Percentiles rank a stretch among this genome's conserved stretches.
Conservation (phyloP, 2,888 invertebrate genomes). For the Apamea sordens region DNA sequence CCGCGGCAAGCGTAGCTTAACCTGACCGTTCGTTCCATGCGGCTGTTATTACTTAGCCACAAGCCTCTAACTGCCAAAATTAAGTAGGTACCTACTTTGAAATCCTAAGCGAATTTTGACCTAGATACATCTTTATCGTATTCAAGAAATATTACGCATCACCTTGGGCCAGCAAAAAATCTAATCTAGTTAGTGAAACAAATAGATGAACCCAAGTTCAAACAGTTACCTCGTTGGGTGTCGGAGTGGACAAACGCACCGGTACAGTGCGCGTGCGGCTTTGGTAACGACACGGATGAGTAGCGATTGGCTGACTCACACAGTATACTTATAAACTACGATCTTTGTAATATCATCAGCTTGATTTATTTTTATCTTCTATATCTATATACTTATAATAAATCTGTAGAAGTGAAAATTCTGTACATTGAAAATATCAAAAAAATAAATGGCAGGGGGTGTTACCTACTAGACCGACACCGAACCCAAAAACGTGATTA, state of each 20-base stretch:
- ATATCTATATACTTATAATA: too few species aligned
- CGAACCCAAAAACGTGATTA: too few species aligned
- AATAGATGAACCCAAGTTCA: constrained; percentile 35
- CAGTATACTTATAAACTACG: background rate
- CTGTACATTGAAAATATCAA: too few species aligned
- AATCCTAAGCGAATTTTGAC: background rate
- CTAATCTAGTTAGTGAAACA: constrained; percentile 19
- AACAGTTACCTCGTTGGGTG: constrained; percentile 18
- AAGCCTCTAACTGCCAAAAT: too few species aligned
- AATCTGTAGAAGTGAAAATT: too few species aligned
- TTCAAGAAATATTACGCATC: background rate
- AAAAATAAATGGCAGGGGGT: too few species aligned
- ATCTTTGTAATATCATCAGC: background rate
- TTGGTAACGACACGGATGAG: constrained; percentile 28
- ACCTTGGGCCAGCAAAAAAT: constrained; percentile 9
- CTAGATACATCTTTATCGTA: background rate
- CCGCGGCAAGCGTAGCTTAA: too few species aligned
- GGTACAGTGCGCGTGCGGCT: constrained; percentile 13
- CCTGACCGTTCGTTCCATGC: too few species aligned
- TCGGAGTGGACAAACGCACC: constrained; percentile 15
- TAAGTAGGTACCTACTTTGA: too few species aligned
- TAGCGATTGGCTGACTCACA: constrained; percentile 35
- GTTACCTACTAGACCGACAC: too few species aligned
- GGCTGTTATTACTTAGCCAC: too few species aligned
- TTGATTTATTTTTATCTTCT: background rate